Evolutionary conservation across 2,113 vertebrate genomes (phyloP), one percentile per base, ranked within the genome.

Genomic region (Nibea albiflora): DNA sequence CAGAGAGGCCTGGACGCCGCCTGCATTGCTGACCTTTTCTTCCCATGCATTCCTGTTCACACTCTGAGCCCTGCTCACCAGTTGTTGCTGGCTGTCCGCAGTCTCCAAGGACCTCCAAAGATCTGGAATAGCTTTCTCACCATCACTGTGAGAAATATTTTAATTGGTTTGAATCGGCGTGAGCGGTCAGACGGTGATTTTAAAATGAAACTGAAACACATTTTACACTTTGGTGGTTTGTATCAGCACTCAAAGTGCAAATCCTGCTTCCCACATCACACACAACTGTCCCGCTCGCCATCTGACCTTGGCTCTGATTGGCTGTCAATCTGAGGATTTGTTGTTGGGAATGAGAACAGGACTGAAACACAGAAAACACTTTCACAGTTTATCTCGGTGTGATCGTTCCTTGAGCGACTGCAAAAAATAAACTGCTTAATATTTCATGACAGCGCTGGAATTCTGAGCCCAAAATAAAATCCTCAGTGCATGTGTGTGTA

Each of bases 261-360:
- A 61, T 24, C 44, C 64, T 52, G 20, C n/a, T 31, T 80, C 56
- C 31, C 17, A 76, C 50, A 49, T 54, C 76, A 19, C 63, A 46
- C 11, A 11, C 11, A 11, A 50, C 65, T 68, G 16, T n/a, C 28
- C n/a, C 35, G 24, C 49, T 63, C 53, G n/a, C 26, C 26, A 24
- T 53, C 19, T 84, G 69, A 81, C 83, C 80, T 79, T 76, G 52
- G 39, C 70, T 54, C 31, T 54, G 83, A 79, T 72, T 63, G 54
- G 42, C 70, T 62, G 85, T 80, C 66, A 64, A 4, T 79, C 75
- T 61, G 9, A 26, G 1, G 6, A 14, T 28, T 44, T 28, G 61
- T 31, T 61, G 7, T 39, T 39, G 35, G 8, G 35, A 39, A 39
- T 39, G 35, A 39, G 1, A 39, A 39, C 35, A 39, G 35, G 8